A percentile compares a stretch with the other conserved stretches of the same genome.
Evolutionary conservation across 2,113 vertebrate species (phyloP).

Genomic region (Sigmodon hispidus): DNA sequence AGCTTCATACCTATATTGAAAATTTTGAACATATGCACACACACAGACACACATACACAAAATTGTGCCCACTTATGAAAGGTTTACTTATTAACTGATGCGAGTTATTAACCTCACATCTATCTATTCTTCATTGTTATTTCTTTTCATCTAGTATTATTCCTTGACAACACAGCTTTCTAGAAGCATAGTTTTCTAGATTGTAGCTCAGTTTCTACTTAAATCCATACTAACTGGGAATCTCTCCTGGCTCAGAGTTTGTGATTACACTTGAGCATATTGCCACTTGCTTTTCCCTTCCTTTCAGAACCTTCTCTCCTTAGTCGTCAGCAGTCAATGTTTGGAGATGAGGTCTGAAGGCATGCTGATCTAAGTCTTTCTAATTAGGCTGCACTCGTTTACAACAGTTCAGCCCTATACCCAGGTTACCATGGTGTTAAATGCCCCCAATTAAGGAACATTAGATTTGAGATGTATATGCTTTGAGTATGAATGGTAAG

Average conservation of each 20-base stretch:
- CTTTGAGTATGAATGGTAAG: constrained; percentile 66
- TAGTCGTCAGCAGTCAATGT: constrained; percentile 48
- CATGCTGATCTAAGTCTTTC: constrained; percentile 39
- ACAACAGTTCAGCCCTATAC: constrained; percentile 13
- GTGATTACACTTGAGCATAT: constrained; percentile 67
- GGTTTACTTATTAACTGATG: neutral
- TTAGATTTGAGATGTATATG: constrained; percentile 61
- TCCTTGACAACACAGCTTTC: constrained; percentile 51
- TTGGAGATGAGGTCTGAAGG: constrained; percentile 50
- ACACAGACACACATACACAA: neutral
- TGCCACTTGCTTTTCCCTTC: constrained; percentile 55
- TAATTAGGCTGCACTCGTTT: constrained; percentile 70
- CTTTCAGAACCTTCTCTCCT: constrained; percentile 22
- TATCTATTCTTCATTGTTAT: constrained; percentile 27
- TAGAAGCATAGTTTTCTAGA: constrained; percentile 38
- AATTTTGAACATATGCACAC: neutral
- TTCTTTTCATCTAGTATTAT: constrained; percentile 64
- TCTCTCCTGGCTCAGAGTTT: constrained; percentile 66
- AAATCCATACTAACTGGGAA: constrained; percentile 58
- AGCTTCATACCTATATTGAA: neutral
- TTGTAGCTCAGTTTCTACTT: constrained; percentile 71
- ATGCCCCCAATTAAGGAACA: constrained; percentile 69
- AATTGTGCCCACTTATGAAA: neutral
- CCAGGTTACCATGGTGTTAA: constrained; percentile 63
- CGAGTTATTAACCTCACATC: constrained; percentile 36